Conservation (phyloP, 1,140 invertebrate species). For the Lepidurus packardi region DNA sequence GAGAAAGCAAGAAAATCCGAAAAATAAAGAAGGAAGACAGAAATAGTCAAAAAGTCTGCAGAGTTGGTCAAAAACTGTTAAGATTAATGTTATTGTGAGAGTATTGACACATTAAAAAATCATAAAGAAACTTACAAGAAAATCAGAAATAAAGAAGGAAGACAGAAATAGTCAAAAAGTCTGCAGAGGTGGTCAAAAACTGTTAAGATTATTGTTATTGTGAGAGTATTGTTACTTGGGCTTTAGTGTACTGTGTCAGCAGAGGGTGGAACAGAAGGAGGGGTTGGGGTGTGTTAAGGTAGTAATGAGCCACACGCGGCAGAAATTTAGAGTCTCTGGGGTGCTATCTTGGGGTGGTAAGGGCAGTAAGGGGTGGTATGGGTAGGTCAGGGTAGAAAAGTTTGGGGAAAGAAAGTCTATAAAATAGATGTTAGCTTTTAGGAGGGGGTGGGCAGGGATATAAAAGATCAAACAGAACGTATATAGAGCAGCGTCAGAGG, state of each 20-base stretch:
- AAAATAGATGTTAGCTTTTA: no score
- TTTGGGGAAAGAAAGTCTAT: background rate
- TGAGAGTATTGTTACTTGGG: background rate
- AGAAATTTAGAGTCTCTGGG: background rate
- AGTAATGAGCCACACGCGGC: slow-evolving; percentile 12
- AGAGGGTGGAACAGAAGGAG: background rate
- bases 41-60: no score
- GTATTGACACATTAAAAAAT: background rate
- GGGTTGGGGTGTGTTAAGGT: background rate
- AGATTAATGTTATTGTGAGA: no score
- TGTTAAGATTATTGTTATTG: no score
- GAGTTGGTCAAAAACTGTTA: no score
- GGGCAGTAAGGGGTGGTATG: background rate
- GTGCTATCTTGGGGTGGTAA: background rate
- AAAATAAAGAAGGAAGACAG: no score
- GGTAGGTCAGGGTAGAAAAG: background rate
- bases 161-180: no score
- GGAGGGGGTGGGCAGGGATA: background rate
- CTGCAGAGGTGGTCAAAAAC: no score
- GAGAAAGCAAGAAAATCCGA: no score
- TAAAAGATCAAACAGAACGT: background rate
- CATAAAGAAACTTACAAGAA: no score
- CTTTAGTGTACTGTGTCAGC: background rate
- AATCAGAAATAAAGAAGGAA: no score
- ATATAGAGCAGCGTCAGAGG: background rate